phyloP scores from a whole-genome alignment of 35 echinoderm and acorn worm species.

The Amphiura filiformis region DNA sequence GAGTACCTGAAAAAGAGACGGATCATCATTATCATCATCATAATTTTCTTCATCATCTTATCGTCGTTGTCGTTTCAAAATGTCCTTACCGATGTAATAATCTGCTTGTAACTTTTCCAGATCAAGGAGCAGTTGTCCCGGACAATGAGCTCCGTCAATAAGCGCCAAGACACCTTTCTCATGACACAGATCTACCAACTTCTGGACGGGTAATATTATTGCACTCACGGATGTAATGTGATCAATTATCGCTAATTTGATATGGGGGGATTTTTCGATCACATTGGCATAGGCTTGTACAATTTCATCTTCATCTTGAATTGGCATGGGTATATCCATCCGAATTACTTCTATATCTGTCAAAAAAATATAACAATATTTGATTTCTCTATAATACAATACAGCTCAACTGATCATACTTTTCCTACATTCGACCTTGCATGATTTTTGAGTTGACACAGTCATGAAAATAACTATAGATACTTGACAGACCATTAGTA shows the following conservation, averaged over 20 bases:
- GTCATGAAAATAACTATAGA: too few relatives aligned
- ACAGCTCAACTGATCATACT: too few relatives aligned
- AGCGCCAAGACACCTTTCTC: conserved; percentile 50
- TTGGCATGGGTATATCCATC: conserved; percentile 65
- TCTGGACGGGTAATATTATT: conserved; percentile 58
- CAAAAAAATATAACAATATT: background rate
- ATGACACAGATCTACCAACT: conserved; percentile 67
- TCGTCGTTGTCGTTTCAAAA: background rate
- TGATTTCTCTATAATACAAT: too few relatives aligned
- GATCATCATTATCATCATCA: background rate
- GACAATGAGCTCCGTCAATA: too few relatives aligned
- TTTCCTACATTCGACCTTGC: too few relatives aligned
- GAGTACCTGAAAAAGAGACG: conserved; percentile 50
- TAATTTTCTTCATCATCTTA: background rate
- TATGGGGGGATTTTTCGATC: conserved; percentile 58
- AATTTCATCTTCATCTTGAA: conserved; percentile 53
- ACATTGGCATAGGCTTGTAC: conserved; percentile 29
- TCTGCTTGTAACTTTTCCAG: conserved; percentile 41
- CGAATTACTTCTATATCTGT: conserved; percentile 47
- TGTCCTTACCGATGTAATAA: conserved; percentile 37
- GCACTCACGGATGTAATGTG: conserved; percentile 68
- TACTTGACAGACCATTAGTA: too few relatives aligned
- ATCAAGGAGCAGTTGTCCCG: conserved; percentile 56
- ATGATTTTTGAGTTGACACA: too few relatives aligned
- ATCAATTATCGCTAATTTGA: conserved; percentile 59